Percentiles rank a stretch among this genome's conserved stretches.
phyloP scores from a whole-genome alignment of 1,140 invertebrate genomes.

The Oedothorax gibbosus region DNA sequence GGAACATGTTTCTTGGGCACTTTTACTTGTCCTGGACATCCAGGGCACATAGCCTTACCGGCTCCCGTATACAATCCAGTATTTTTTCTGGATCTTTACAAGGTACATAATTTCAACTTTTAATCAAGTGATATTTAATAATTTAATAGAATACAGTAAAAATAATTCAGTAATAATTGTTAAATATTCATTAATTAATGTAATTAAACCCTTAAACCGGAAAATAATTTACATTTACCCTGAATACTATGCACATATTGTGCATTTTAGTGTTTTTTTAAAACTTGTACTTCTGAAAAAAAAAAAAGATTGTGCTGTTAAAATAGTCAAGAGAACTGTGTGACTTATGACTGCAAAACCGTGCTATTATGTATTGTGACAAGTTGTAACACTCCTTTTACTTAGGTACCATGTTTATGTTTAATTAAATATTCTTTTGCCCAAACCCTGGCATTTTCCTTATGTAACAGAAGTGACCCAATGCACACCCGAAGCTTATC shows the following conservation, averaged over 20 bases:
- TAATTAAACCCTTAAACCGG: background rate
- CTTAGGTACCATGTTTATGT: no score
- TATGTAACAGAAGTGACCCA: no score
- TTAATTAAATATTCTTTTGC: no score
- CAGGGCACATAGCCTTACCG: conserved; percentile 94
- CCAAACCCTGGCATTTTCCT: no score
- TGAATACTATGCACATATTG: background rate
- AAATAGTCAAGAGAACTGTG: no score
- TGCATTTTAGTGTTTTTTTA: no score
- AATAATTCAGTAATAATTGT: background rate
- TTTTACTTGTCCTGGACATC: conserved; percentile 89
- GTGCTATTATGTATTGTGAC: no score
- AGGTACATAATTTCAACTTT: conserved; percentile 67
- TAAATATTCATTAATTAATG: background rate
- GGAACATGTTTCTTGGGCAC: conserved; percentile 81
- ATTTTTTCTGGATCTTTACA: conserved; percentile 82
- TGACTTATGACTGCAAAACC: no score
- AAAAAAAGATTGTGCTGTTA: no score
- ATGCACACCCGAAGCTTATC: no score
- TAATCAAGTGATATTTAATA: background rate
- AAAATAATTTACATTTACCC: background rate
- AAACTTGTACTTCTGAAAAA: no score
- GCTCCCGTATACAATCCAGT: conserved; percentile 92
- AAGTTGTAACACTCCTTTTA: no score
- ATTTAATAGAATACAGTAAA: background rate